Base-by-base conservation (phyloP, 2,797 vertebrate genomes). In the Cottoperca gobio region DNA sequence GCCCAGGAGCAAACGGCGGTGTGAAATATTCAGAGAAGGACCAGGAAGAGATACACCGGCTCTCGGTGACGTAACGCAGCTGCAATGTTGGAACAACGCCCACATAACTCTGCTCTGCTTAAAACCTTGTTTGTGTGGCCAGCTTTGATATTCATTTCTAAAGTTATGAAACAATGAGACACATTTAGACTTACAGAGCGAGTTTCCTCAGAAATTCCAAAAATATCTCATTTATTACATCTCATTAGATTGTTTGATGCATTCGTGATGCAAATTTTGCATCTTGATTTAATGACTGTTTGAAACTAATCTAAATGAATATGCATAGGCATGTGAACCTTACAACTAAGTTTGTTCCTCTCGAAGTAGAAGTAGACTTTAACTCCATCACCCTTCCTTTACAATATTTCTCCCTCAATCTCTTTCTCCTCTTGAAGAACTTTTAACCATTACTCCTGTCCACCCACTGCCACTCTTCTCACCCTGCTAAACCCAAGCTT, bases 1-100 rank as follows among this genome's bases (percentile, higher is more conserved):
- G 82, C 76, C 87, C 70, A 39, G 76, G 67, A 88, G 88, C 70
- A 11, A 88, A 77, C 59, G 59, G 79, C 79, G 46, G 64, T 70
- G 91, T 92, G 90, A 92, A 91, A 93, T 92, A 92, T 93, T 92
- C 89, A 91, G 86, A 82, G 82, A 73, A 86, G 73, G 85, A 85
- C 83, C 81, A 71, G 77, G 82, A 86, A 83, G 71, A 81, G 83
- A 90, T 87, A 86, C 78, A 78, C 49, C 48, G 46, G 55, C 81
- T 81, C 58, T 43, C 23, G 13, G 86, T 94, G 93, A 92, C 87
- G 91, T 93, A 92, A 93, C 37, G 24, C 83, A 88, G 79, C 89
- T 87, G 89, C 90, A 94, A 93, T 79, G 84, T 84, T 79, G 83
- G 79, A 90, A 79, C 81, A 54, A 85, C 23, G 70, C 68, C 89